Conservation (phyloP, 2,113 vertebrate species). For the Nanger granti region DNA sequence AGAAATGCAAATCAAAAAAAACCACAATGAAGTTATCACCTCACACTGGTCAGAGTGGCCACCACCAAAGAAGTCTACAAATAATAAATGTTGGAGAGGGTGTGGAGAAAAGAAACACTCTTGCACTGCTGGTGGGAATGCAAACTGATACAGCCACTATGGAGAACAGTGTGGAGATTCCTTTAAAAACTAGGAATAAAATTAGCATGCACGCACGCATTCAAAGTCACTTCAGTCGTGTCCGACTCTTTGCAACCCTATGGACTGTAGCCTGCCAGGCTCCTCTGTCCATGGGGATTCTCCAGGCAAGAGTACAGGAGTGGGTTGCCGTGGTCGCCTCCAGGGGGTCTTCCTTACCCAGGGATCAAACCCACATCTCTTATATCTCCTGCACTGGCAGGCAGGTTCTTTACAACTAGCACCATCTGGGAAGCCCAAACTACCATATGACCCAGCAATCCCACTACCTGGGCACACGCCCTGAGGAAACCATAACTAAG, state of each 20-base stretch:
- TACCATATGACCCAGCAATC: neutral
- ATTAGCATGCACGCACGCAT: neutral
- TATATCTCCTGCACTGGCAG: neutral
- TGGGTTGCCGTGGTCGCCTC: neutral
- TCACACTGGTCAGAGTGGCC: neutral
- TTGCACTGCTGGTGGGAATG: neutral
- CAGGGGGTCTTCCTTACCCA: neutral
- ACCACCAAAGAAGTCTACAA: neutral
- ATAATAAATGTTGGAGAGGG: neutral
- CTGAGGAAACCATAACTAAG: neutral
- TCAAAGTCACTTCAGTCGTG: neutral
- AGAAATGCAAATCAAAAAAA: neutral
- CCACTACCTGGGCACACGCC: neutral
- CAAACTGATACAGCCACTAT: neutral
- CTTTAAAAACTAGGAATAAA: neutral
- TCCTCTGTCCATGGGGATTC: neutral
- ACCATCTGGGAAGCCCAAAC: neutral
- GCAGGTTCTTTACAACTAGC: neutral
- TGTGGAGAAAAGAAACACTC: neutral
- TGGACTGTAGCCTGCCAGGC: neutral
- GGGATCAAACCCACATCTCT: neutral
- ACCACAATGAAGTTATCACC: neutral
- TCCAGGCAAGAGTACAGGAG: neutral
- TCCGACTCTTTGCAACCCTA: neutral
- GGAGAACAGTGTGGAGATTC: neutral